These are phyloP conservation scores for Caenorhabditis afra DNA, from an alignment of 2,888 invertebrate genomes.

Conservation along the genomic window DNA sequence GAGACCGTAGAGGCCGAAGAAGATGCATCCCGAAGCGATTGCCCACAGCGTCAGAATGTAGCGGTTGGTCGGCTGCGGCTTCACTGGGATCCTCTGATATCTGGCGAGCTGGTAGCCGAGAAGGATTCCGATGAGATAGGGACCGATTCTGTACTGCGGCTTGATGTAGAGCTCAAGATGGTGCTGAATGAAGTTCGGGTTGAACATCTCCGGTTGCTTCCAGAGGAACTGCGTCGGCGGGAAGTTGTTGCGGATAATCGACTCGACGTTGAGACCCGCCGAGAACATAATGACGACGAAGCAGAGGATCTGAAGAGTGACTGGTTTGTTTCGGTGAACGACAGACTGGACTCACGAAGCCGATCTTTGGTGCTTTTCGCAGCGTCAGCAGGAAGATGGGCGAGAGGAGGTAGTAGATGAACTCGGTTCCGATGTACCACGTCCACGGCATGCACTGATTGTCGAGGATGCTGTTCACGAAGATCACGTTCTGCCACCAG, in stretches of 20 bases:
- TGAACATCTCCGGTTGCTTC: constrained; percentile 80
- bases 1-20: constrained; percentile 78
- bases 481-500: constrained; percentile 77
- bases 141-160: constrained; percentile 76
- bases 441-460: constrained; percentile 80
- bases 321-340: not conserved
- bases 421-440: constrained; percentile 81
- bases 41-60: constrained; percentile 64
- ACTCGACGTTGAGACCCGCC: constrained; percentile 69
- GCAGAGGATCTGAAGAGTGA: constrained; percentile 61
- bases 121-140: constrained; percentile 78
- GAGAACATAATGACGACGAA: constrained; percentile 69
- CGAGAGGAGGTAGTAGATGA: constrained; percentile 79
- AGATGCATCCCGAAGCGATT: constrained; percentile 62
- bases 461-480: constrained; percentile 73
- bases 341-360: constrained; percentile 58
- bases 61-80: constrained; percentile 50
- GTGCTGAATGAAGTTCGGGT: constrained; percentile 79
- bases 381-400: constrained; percentile 79
- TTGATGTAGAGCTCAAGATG: constrained; percentile 80
- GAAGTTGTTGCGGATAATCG: constrained; percentile 78
- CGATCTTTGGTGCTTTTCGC: constrained; percentile 70
- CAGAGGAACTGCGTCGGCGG: constrained; percentile 80
- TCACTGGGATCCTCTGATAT: constrained; percentile 65
- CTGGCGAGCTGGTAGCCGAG: constrained; percentile 78